Base-by-base conservation (phyloP, 2,888 invertebrate genomes). In the Cremastinae sp. region DNA sequence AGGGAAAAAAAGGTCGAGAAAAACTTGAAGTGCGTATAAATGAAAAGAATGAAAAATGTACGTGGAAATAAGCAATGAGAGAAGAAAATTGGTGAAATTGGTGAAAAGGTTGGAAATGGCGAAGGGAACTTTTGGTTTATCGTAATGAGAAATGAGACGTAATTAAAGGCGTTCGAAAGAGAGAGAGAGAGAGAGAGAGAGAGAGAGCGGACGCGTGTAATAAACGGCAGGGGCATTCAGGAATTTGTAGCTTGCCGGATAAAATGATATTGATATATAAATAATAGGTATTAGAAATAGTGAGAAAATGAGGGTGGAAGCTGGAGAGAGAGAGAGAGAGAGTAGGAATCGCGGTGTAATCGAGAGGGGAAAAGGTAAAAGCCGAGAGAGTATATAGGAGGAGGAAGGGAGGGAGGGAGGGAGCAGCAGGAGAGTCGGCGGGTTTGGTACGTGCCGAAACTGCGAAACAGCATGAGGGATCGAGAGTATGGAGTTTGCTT, bases 381-480 rank as follows among this genome's bases (percentile, higher is more conserved):
- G 38, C 43, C 9, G 16, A 34, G 65, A 38, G 9, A 16, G 12
- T 9, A 28, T 10, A 18, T 20, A 36, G 36, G 9, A 9, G 36
- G 51, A 36, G 22, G 10, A 20, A 38, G 8, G 22, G 54, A n/a
- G 41, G 36, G 10, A 2, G 0, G 34, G 10, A 14, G 59, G 22
- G 53, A 36, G n/a, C 12, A 28, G 38, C 53, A 34, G 36, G 47
- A 64, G 56, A 9, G 49, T 43, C 28, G 65, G 72, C 65, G 53
- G 16, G 43, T 65, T 3, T n/a, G n/a, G 58, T 65, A 73, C 72
- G 72, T 73, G 72, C 72, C 51, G 59, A 73, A 73, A 53, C 65
- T 73, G 59, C 72, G 65, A 73, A 73, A 73, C 65, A 59, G n/a
- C n/a, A n/a, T n/a, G n/a, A n/a, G n/a, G n/a, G n/a, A n/a, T n/a